Conservation (phyloP, 2,888 invertebrate genomes). For the Caenorhabditis sinica region DNA sequence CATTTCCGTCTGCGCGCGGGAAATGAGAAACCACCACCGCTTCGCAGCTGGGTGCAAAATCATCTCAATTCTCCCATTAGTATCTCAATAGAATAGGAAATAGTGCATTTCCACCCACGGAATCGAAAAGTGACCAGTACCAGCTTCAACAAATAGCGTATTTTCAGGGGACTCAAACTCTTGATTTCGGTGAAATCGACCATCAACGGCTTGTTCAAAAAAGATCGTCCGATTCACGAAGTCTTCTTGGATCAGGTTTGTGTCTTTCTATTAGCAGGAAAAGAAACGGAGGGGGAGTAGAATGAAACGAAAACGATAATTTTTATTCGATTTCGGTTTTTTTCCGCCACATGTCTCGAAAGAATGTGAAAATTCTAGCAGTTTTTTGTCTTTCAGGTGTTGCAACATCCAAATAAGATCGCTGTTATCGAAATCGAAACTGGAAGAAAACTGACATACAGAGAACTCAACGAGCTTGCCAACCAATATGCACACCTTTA, state of each 20-base stretch:
- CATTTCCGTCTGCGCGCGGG: slow-evolving; percentile 34
- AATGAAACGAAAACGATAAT: slow-evolving; percentile 27
- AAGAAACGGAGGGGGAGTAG: not conserved
- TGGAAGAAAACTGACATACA: slow-evolving; percentile 77
- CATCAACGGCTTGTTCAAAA: slow-evolving; percentile 72
- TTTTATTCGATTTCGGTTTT: slow-evolving; percentile 45
- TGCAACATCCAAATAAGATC: slow-evolving; percentile 68
- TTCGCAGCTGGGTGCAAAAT: slow-evolving; percentile 44
- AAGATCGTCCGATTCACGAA: slow-evolving; percentile 78
- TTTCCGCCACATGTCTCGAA: not conserved
- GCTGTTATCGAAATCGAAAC: slow-evolving; percentile 77
- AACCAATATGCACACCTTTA: slow-evolving; percentile 82
- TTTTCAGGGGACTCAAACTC: slow-evolving; percentile 77
- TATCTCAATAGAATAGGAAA: not conserved
- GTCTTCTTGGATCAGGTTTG: slow-evolving; percentile 79
- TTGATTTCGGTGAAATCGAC: slow-evolving; percentile 75
- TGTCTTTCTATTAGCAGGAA: slow-evolving; percentile 7
- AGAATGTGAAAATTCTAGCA: slow-evolving; percentile 14
- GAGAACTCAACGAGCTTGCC: slow-evolving; percentile 77
- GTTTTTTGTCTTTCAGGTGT: slow-evolving; percentile 44
- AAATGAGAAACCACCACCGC: slow-evolving; percentile 30
- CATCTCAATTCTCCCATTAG: slow-evolving; percentile 12
- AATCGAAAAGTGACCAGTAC: not conserved
- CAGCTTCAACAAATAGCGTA: not conserved
- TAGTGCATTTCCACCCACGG: slow-evolving; percentile 13